phyloP scores from a whole-genome alignment of 2,888 invertebrate species.

The Stramonita haemastoma region DNA sequence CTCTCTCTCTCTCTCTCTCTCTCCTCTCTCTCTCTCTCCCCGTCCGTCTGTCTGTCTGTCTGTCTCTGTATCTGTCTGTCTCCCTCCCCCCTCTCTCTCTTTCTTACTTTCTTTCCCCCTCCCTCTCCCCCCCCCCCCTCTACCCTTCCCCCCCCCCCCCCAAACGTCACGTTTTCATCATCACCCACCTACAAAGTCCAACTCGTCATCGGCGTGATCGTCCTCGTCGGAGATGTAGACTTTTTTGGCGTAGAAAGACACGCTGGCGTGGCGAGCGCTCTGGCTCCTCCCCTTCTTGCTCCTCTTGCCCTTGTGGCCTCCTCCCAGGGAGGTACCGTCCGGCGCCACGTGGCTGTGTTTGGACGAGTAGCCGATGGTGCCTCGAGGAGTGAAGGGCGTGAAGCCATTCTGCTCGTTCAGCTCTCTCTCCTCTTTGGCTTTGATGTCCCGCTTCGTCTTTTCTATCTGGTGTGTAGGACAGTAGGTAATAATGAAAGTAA shows the following conservation, averaged over 20 bases:
- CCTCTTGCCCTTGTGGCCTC: neutral
- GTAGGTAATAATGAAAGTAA: too few species aligned
- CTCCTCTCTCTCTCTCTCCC: too few species aligned
- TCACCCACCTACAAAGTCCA: neutral
- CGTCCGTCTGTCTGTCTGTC: neutral
- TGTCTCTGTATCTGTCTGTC: neutral
- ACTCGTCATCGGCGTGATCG: neutral
- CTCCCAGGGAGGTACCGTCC: neutral
- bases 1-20: neutral
- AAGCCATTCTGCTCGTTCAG: conserved; percentile 14
- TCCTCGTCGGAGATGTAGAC: conserved; percentile 9
- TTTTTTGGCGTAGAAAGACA: neutral
- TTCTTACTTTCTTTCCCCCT: neutral
- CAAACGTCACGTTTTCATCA: too few species aligned
- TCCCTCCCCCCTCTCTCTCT: conserved; percentile 17
- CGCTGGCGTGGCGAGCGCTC: neutral
- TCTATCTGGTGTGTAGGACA: neutral
- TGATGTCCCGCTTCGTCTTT: conserved; percentile 22
- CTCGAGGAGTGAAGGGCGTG: conserved; percentile 15
- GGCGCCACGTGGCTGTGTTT: neutral
- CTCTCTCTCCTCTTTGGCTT: neutral
- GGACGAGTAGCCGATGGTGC: neutral
- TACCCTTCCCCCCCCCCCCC: too few species aligned
- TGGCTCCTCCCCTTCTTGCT: neutral
- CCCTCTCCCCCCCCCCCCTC: neutral